phyloP scores from a whole-genome alignment of 2,888 invertebrate genomes.

The Ophioninae sp. region DNA sequence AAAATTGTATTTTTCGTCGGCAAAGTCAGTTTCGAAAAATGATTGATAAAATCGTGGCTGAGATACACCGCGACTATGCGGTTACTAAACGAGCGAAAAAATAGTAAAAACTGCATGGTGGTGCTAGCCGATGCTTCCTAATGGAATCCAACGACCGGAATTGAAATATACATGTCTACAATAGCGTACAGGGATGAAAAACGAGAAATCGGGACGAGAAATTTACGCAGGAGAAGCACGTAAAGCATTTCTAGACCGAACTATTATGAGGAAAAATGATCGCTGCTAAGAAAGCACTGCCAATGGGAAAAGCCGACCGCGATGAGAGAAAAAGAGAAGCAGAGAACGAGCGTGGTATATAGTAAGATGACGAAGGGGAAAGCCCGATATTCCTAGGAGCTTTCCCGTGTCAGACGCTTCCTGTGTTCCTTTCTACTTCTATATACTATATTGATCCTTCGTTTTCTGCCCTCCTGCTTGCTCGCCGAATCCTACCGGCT shows the following conservation, averaged over 20 bases:
- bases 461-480: slow-evolving; percentile 71
- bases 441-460: slow-evolving; percentile 73
- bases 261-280: slow-evolving; percentile 55
- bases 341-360: slow-evolving; percentile 21
- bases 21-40: background rate
- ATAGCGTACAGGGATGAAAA: slow-evolving; percentile 29
- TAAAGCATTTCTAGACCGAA: slow-evolving; percentile 52
- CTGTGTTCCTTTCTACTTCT: slow-evolving; percentile 75
- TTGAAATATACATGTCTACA: slow-evolving; percentile 37
- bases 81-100: slow-evolving; percentile 28
- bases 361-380: slow-evolving; percentile 52
- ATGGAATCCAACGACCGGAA: slow-evolving; percentile 42
- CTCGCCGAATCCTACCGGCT: slow-evolving; percentile 66
- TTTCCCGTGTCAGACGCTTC: slow-evolving; percentile 76
- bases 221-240: slow-evolving; percentile 62
- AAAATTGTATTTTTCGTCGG: background rate
- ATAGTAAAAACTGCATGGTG: slow-evolving; percentile 11
- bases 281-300: slow-evolving; percentile 65
- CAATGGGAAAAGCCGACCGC: slow-evolving; percentile 43
- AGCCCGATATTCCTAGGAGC: slow-evolving; percentile 68
- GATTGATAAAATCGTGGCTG: slow-evolving; percentile 1
- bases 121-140: slow-evolving; percentile 32
- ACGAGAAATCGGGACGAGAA: slow-evolving; percentile 58
- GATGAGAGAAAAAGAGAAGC: slow-evolving; percentile 30
- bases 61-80: slow-evolving; percentile 15